Base-by-base conservation (phyloP, 2,113 vertebrate species). In the Siniperca chuatsi region DNA sequence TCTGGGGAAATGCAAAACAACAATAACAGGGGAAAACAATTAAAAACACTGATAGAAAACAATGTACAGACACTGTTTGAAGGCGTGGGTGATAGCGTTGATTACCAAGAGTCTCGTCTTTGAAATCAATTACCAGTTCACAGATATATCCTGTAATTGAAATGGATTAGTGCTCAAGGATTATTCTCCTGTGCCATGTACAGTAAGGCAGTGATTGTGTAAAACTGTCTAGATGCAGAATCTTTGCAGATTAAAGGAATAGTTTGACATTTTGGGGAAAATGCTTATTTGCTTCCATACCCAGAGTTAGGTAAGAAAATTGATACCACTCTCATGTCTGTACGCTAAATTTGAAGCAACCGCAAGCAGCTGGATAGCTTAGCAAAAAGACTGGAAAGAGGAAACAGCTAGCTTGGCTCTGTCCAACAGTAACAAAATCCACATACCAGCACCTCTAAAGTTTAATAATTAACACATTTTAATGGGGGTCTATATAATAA, bases 101-200 rank as follows among this genome's bases (percentile, higher is more conserved):
- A 93, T 93, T 82, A 90, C 82, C 69, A 69, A 60, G 57, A 77
- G 68, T 48, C 83, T 89, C 74, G 83, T 82, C 77, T 81, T 72
- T 75, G 61, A 6, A 91, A 88, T 90, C 57, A 87, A 92, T 92
- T 90, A 91, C 81, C 62, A 74, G 60, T 65, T 76, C 68, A 81
- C 78, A 88, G 90, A 92, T 86, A 92, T 85, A 60, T 85, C 82
- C 72, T 79, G 79, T 94, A 95, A 96, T 94, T 95, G 87, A 92
- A 94, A 94, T 94, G 82, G 93, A 94, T 94, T 93, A n/a, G 64
- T 83, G 66, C 81, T 87, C 5, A 80, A 82, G 75, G 70, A 79
- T 55, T 79, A 65, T 69, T 54, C 69, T 78, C 64, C 42, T 44
- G 64, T 80, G 37, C 0, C 18, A 1, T 61, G 54, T 61, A 65